These are phyloP conservation scores for Gobionotothen gibberifrons DNA, from an alignment of 2,797 vertebrate genomes.

Conservation along the genomic window DNA sequence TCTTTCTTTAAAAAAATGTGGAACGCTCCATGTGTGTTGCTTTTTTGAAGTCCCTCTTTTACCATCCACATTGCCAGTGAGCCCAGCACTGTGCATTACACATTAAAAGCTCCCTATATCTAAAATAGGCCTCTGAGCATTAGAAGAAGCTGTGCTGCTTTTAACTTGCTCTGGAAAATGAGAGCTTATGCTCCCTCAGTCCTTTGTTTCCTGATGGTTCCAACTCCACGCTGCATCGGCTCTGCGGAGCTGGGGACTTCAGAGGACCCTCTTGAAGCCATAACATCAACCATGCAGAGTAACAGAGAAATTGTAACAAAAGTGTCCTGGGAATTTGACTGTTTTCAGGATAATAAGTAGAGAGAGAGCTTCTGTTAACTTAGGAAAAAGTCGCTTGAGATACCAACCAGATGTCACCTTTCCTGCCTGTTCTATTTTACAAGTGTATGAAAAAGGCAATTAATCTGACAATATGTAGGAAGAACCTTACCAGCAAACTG, in stretches of 20 bases:
- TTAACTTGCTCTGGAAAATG: slow-evolving; percentile 79
- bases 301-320: slow-evolving; percentile 77
- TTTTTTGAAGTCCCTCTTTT: slow-evolving; percentile 68
- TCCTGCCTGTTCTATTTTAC: slow-evolving; percentile 41
- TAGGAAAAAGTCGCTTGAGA: slow-evolving; percentile 66
- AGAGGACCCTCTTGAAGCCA: slow-evolving; percentile 82
- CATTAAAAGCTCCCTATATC: slow-evolving; percentile 80
- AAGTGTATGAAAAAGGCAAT: slow-evolving; percentile 28
- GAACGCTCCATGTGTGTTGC: slow-evolving; percentile 66
- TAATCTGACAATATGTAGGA: slow-evolving; percentile 27
- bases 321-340: slow-evolving; percentile 78
- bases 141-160: slow-evolving; percentile 79
- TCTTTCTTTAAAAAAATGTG: slow-evolving; percentile 49
- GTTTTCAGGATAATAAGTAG: slow-evolving; percentile 79
- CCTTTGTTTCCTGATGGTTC: slow-evolving; percentile 83
- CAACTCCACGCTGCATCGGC: slow-evolving; percentile 75
- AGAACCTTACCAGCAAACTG: slow-evolving; percentile 19
- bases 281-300: slow-evolving; percentile 81
- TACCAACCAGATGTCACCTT: slow-evolving; percentile 55
- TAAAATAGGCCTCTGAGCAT: slow-evolving; percentile 84
- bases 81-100: slow-evolving; percentile 76
- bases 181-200: slow-evolving; percentile 75
- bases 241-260: slow-evolving; percentile 81
- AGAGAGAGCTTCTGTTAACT: slow-evolving; percentile 74
- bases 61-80: slow-evolving; percentile 71